Percentiles rank a stretch among this genome's conserved stretches.
Evolutionary conservation across 2,113 vertebrate species (phyloP).

Genomic region (Macquaria ambigua): DNA sequence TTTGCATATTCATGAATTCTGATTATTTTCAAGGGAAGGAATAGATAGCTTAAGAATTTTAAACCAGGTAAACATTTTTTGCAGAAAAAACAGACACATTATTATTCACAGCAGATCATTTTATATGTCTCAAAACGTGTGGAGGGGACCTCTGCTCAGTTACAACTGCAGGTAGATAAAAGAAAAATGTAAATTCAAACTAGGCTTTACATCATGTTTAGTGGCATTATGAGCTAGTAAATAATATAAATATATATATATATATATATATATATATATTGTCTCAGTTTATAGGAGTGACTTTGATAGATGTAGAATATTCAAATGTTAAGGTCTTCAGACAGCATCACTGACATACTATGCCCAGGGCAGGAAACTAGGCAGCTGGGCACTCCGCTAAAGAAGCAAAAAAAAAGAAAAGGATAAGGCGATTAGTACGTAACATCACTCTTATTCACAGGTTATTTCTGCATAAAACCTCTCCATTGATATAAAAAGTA

Average conservation of each 20-base stretch:
- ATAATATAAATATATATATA: too few species aligned
- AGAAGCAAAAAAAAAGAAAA: neutral
- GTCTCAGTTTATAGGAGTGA: neutral
- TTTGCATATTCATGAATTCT: neutral
- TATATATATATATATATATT: too few species aligned
- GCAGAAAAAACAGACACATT: neutral
- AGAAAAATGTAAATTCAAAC: neutral
- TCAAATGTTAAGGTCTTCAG: constrained; percentile 1
- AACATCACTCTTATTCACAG: neutral
- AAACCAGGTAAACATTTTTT: neutral
- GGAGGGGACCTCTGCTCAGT: neutral
- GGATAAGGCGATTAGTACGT: neutral
- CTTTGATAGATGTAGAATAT: neutral
- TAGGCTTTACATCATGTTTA: neutral
- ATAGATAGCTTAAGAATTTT: neutral
- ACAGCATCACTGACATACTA: neutral
- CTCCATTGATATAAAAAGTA: constrained; percentile 52
- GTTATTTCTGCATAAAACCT: neutral
- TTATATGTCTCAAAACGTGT: constrained; percentile 3
- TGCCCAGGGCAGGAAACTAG: constrained; percentile 29
- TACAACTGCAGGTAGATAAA: neutral
- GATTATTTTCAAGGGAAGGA: neutral
- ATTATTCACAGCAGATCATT: neutral
- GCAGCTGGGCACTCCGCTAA: constrained; percentile 75
- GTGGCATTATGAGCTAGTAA: neutral